phyloP scores from a whole-genome alignment of 2,113 vertebrate species.

The Lophochroa leadbeateri region DNA sequence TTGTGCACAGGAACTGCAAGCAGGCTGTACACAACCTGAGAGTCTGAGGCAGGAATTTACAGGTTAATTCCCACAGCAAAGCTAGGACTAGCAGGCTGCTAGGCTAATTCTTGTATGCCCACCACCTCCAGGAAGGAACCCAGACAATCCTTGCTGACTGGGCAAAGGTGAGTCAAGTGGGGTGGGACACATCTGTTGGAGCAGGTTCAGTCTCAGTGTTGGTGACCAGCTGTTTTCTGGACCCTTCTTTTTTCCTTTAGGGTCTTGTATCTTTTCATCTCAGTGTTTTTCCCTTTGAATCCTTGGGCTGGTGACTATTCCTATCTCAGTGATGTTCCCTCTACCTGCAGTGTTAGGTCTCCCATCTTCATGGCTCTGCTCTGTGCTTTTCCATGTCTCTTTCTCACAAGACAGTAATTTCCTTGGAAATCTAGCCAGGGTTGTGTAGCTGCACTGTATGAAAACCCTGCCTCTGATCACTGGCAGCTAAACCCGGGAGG shows the following conservation, averaged over 20 bases:
- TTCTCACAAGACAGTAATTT: not conserved
- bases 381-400: not conserved
- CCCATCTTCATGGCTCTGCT: not conserved
- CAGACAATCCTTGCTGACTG: not conserved
- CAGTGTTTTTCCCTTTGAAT: not conserved
- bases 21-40: not conserved
- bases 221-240: not conserved
- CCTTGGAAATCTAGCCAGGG: not conserved
- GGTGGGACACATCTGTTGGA: not conserved
- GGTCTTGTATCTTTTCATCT: not conserved
- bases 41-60: not conserved
- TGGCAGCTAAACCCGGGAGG: not conserved
- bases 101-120: fast-evolving
- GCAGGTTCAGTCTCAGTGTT: not conserved
- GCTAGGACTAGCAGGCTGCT: not conserved
- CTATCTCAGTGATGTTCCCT: not conserved
- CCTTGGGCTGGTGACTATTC: not conserved
- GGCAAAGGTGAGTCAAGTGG: not conserved
- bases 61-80: not conserved
- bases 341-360: not conserved
- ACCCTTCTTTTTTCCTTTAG: not conserved
- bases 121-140: not conserved
- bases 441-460: not conserved
- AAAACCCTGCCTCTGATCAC: not conserved
- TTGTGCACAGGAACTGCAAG: not conserved